These are phyloP conservation scores for Diachasma alloeum DNA, from an alignment of 1,140 invertebrate genomes.

Conservation along the genomic window DNA sequence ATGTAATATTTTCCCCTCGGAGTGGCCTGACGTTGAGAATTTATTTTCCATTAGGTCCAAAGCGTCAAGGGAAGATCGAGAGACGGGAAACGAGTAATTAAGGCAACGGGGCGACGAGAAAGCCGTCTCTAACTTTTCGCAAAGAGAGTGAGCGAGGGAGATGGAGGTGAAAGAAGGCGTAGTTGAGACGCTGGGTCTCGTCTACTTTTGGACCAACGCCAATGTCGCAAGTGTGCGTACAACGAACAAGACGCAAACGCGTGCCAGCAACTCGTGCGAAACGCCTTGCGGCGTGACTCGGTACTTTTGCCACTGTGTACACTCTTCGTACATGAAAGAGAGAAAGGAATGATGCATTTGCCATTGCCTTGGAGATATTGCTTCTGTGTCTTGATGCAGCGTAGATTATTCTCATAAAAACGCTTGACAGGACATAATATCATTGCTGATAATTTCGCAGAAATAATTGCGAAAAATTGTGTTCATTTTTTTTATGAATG, in stretches of 20 bases:
- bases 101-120: conserved; percentile 19
- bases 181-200: background rate
- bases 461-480: too few relatives aligned
- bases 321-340: background rate
- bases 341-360: conserved; percentile 1
- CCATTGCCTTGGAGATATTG: background rate
- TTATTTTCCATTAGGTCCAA: conserved; percentile 20
- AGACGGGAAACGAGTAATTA: conserved; percentile 29
- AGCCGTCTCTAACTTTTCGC: background rate
- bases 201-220: background rate
- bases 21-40: conserved; percentile 11
- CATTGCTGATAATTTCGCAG: background rate
- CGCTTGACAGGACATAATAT: background rate
- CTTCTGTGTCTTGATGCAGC: background rate
- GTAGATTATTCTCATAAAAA: background rate
- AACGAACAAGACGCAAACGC: conserved; percentile 34
- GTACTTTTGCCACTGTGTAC: background rate
- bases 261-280: conserved; percentile 44
- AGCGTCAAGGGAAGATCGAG: conserved; percentile 20
- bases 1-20: background rate
- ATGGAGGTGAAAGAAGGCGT: background rate
- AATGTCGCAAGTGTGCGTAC: background rate
- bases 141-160: background rate
- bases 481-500: too few relatives aligned
- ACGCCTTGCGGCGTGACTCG: conserved; percentile 25